Evolutionary conservation across 2,113 vertebrate species (phyloP).

Genomic region (Dipodomys ordii): DNA sequence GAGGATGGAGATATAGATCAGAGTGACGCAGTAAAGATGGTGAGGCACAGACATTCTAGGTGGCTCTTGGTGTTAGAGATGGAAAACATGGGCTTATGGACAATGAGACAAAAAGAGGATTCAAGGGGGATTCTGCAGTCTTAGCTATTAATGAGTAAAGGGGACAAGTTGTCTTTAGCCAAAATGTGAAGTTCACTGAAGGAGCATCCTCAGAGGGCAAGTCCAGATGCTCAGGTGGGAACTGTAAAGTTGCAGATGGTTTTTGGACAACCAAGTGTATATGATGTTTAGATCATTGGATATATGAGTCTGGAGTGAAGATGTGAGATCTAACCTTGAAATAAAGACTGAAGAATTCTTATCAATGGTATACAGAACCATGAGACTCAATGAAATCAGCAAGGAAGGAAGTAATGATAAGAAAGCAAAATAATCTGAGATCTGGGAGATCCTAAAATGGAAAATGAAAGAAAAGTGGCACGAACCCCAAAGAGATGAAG

Average conservation of each 20-base stretch:
- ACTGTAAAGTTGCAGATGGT: neutral
- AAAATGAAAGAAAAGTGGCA: neutral
- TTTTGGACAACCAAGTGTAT: neutral
- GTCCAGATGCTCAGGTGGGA: neutral
- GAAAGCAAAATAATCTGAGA: neutral
- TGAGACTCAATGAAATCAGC: neutral
- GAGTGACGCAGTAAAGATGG: neutral
- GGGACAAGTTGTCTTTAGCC: neutral
- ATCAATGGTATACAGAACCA: neutral
- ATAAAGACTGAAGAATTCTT: neutral
- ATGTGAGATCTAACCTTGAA: neutral
- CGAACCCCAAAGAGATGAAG: neutral
- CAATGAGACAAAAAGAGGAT: neutral
- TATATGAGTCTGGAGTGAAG: conserved; percentile 15
- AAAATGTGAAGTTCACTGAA: neutral
- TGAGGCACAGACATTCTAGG: neutral
- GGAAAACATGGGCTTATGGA: neutral
- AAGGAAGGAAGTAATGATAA: neutral
- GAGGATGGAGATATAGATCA: neutral
- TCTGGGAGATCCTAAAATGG: neutral
- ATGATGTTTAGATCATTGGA: neutral
- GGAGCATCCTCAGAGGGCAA: neutral
- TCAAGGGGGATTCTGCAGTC: neutral
- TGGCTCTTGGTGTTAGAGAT: neutral
- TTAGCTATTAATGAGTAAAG: neutral